Percentiles rank a stretch among this genome's conserved stretches.
Conservation (phyloP, 2,888 invertebrate species). For the Candidula unifasciata region DNA sequence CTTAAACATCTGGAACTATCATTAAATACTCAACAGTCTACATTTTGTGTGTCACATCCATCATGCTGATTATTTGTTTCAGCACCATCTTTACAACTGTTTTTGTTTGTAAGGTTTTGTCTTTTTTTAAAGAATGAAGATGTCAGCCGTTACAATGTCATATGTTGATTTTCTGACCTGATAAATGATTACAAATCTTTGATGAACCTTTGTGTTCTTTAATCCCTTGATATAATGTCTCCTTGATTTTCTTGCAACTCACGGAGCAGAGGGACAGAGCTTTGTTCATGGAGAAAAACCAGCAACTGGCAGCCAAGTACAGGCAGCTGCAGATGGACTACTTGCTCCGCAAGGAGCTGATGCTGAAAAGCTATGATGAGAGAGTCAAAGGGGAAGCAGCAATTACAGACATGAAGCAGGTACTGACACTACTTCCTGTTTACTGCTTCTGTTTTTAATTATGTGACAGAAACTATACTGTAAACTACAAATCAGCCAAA, state of each 20-base stretch:
- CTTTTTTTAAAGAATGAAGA: too few relatives aligned
- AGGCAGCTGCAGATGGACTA: slow-evolving; percentile 71
- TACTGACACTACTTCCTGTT: slow-evolving; percentile 48
- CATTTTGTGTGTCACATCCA: too few relatives aligned
- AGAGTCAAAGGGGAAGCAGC: slow-evolving; percentile 71
- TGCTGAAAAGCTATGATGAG: slow-evolving; percentile 71
- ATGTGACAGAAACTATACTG: neutral
- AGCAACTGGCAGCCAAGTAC: slow-evolving; percentile 71
- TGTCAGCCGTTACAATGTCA: too few relatives aligned
- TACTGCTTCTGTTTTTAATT: too few relatives aligned
- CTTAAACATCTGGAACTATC: too few relatives aligned
- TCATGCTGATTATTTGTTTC: too few relatives aligned
- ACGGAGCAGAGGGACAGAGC: slow-evolving; percentile 39
- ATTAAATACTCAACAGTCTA: too few relatives aligned
- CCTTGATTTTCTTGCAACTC: too few relatives aligned
- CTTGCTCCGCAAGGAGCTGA: slow-evolving; percentile 67
- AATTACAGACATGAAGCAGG: slow-evolving; percentile 75
- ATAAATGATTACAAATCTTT: neutral
- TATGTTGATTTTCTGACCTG: neutral
- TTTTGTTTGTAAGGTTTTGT: too few relatives aligned
- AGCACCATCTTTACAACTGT: too few relatives aligned
- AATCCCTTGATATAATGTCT: too few relatives aligned
- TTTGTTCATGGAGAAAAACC: slow-evolving; percentile 60
- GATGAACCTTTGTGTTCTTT: too few relatives aligned
- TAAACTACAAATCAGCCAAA: neutral